Evolutionary conservation across 2,797 vertebrate genomes (phyloP).

Genomic region (Sebastes paucispinis): DNA sequence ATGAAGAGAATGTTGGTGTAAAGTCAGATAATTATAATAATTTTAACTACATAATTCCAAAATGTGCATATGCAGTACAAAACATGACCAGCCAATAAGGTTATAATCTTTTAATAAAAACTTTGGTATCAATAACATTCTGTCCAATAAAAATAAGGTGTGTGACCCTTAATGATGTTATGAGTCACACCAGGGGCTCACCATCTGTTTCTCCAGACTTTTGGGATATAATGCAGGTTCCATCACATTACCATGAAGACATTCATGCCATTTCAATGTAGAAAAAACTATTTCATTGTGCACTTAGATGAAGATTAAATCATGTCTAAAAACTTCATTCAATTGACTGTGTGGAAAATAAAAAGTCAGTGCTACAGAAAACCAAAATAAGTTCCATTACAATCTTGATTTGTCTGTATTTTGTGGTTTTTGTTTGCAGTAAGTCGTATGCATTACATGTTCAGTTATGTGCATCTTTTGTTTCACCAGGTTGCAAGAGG

Average conservation of each 20-base stretch:
- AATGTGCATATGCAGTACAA: background rate
- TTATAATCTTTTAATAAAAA: constrained; percentile 83
- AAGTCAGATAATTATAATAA: background rate
- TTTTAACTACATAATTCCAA: background rate
- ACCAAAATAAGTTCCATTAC: constrained; percentile 51
- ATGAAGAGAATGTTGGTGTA: background rate
- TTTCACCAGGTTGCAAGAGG: background rate
- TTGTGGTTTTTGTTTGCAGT: background rate
- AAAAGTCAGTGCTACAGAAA: constrained; percentile 65
- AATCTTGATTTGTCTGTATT: constrained; percentile 17
- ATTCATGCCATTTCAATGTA: constrained; percentile 28
- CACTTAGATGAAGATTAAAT: constrained; percentile 1
- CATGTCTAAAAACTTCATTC: constrained; percentile 28
- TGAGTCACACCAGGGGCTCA: constrained; percentile 40
- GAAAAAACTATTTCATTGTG: constrained; percentile 19
- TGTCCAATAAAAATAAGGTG: constrained; percentile 66
- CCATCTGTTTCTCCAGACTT: constrained; percentile 35
- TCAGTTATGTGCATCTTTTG: background rate
- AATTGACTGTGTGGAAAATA: background rate
- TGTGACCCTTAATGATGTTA: constrained; percentile 28
- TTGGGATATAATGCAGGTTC: constrained; percentile 26
- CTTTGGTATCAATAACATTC: constrained; percentile 81
- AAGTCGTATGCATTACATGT: background rate
- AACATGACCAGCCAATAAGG: constrained; percentile 27
- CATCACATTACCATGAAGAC: constrained; percentile 12